Base-by-base conservation (phyloP, 2,113 vertebrate genomes). In the Saguinus imperator region DNA sequence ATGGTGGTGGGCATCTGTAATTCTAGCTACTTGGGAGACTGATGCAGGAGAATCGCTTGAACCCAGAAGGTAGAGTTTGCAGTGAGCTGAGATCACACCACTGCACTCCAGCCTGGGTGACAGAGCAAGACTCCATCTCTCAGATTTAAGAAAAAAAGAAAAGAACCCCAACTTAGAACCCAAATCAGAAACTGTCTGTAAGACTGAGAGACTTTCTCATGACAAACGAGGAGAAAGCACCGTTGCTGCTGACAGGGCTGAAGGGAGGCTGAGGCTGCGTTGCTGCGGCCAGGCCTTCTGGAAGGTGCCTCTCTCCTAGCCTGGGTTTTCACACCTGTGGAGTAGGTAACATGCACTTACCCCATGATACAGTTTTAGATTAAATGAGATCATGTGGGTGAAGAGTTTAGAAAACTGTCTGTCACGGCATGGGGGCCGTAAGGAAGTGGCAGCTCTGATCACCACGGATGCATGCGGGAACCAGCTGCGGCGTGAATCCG, bases 1-100 rank as follows among this genome's bases (percentile, higher is more conserved):
- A 0, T 64, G 61, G 27, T 29, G 61, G 61, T 0, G 12, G 1
- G 29, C 5, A 0, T 29, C 27, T 29, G 27, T 64, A 64, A 29
- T 64, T 13, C 61, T 13, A 64, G 61, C 61, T 14, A 64, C 61
- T 29, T 0, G 0, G 27, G 27, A 64, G 61, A 13, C 27, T 64
- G 61, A 29, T 27, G 61, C 61, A 32, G 61, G 61, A 64, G 61
- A 64, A 64, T 64, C 1, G 12, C 61, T 64, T 64, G 61, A 64
- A 64, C 12, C 61, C 27, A 29, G 61, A 29, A 27, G 61, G 61
- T 6, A 13, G 27, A 64, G 61, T 11, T 29, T 64, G 25, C 58
- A 61, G 58, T 61, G 58, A 61, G 27, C 58, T 5, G 58, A 61
- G 25, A 61, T 29, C 12, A 12, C 25, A 3, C 4, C 11, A 64